Conservation (phyloP, 2,797 vertebrate species). For the Tokudaia tokunoshimensis region DNA sequence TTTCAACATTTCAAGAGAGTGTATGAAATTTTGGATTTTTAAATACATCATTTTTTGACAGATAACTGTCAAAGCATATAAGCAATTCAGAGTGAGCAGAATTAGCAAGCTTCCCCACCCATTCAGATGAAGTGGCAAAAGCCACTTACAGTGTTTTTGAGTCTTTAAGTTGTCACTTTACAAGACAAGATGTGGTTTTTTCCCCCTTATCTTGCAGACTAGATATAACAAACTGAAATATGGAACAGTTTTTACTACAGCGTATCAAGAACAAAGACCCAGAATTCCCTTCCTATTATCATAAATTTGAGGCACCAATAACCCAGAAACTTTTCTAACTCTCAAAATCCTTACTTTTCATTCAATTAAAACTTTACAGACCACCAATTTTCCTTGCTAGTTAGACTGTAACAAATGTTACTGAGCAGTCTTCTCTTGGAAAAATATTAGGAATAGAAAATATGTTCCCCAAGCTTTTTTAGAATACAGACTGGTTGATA, state of each 20-base stretch:
- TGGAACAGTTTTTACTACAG: not conserved
- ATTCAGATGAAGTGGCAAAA: not conserved
- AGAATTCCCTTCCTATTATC: not conserved
- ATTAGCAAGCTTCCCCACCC: not conserved
- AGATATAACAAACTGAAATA: not conserved
- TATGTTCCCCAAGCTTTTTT: conserved; percentile 30
- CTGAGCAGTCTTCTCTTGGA: not conserved
- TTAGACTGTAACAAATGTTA: conserved; percentile 45
- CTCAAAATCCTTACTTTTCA: conserved; percentile 47
- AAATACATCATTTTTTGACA: not conserved
- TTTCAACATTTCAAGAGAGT: not conserved
- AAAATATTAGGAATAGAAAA: not conserved
- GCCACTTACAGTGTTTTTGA: not conserved
- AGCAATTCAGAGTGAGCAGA: not conserved
- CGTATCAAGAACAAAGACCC: not conserved
- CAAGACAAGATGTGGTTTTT: not conserved
- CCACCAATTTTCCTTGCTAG: conserved; percentile 43
- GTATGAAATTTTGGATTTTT: not conserved
- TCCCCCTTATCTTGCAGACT: not conserved
- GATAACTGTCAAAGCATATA: conserved; percentile 9
- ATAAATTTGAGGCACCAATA: conserved; percentile 40
- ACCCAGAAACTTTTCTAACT: conserved; percentile 38
- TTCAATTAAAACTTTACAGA: conserved; percentile 72
- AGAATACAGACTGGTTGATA: not conserved
- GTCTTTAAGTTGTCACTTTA: not conserved